Base-by-base conservation (phyloP, 2,888 invertebrate genomes). In the Magallana nippona region DNA sequence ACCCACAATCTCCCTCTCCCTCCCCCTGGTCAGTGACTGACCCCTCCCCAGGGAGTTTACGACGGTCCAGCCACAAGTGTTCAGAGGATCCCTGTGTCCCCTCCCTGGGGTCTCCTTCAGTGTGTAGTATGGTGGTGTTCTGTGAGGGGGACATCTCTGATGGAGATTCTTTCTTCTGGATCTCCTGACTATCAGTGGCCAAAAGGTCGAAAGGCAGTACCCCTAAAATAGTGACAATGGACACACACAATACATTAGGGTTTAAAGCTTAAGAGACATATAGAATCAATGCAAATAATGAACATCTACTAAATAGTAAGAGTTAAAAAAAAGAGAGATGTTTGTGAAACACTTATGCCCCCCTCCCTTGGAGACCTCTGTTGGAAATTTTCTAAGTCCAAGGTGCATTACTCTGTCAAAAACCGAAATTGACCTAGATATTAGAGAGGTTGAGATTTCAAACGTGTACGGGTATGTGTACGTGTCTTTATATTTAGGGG, bases 21-120 rank as follows among this genome's bases (percentile, higher is more conserved):
- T 77, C 71, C 27, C 19, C 55, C 3, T 82, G 63, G 32, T 56
- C 19, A 17, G n/a, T 19, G 17, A 19, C 79, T 32, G 13, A 10
- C 15, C 56, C 71, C 27, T 22, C 71, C 32, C 15, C 63, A 63
- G 19, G 1, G 27, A 27, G 13, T 27, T 27, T 27, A 15, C 27
- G 22, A 57, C 13, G 17, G 27, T 80, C 80, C 32, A 79, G 27
- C 79, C 22, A 56, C 11, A 79, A 27, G 57, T 79, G 79, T 55
- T 79, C 56, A 8, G 15, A 8, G 19, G 71, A 15, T 11, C 32
- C 27, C 13, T 27, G 10, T 32, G 15, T 15, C 11, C 5, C 32
- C 32, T 32, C 19, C 62, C 44, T 44, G 22, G n/a, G 8, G 11
- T 19, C 22, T 71, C 13, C 27, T 32, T 71, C 71, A 44, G 44